phyloP scores from a whole-genome alignment of 2,113 vertebrate genomes.

The Otis tarda region DNA sequence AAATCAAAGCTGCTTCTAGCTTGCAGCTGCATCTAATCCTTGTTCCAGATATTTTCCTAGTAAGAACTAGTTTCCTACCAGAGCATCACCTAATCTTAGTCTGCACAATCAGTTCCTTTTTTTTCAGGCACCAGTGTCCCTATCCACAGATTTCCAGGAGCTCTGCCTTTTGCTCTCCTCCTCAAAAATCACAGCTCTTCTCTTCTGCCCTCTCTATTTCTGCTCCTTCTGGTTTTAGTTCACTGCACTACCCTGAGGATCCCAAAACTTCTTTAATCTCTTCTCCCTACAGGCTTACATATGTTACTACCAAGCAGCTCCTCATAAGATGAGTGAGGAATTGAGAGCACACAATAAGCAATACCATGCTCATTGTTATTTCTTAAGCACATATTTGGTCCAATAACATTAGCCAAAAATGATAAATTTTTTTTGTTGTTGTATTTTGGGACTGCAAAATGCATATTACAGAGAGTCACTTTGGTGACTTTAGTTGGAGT shows the following conservation, averaged over 20 bases:
- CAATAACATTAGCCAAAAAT: background rate
- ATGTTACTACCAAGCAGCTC: fast-evolving
- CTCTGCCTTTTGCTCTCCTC: background rate
- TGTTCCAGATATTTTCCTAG: background rate
- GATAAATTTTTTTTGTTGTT: background rate
- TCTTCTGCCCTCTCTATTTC: background rate
- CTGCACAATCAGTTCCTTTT: background rate
- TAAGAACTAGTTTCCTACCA: background rate
- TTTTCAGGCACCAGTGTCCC: background rate
- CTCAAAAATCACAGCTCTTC: background rate
- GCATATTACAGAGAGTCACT: background rate
- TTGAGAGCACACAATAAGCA: background rate
- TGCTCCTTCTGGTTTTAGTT: background rate
- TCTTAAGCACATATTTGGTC: background rate
- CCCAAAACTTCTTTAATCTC: background rate
- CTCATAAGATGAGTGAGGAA: background rate
- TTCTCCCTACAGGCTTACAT: background rate
- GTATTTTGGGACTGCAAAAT: background rate
- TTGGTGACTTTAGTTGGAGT: background rate
- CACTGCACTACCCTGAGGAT: background rate
- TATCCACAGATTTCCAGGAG: background rate
- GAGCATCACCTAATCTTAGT: background rate
- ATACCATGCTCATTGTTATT: background rate
- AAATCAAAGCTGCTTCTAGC: background rate
- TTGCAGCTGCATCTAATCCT: background rate